Conservation (phyloP, 2,888 invertebrate genomes). For the Phragmatobia fuliginosa region DNA sequence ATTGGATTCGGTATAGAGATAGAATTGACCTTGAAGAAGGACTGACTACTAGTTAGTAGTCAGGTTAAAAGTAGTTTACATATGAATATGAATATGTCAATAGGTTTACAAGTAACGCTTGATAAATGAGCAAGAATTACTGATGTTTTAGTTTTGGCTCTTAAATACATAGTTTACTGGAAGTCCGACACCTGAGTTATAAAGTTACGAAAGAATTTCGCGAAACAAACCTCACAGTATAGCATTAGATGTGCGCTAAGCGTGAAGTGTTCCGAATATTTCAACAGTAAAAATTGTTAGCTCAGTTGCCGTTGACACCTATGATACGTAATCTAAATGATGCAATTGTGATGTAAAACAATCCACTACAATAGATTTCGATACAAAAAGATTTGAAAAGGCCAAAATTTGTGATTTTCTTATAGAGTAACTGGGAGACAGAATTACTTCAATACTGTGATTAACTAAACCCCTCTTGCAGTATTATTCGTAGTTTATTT, state of each 20-base stretch:
- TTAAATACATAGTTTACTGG: not conserved
- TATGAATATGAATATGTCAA: not conserved
- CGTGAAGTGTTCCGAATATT: constrained; percentile 18
- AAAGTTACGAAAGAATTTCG: constrained; percentile 16
- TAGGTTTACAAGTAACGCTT: not conserved
- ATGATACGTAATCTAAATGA: constrained; percentile 3
- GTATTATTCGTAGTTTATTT: no score
- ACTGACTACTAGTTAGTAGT: no score
- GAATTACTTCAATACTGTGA: no score
- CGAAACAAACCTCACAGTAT: not conserved
- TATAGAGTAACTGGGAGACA: not conserved
- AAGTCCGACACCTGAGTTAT: not conserved
- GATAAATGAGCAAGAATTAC: not conserved
- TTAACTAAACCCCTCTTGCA: no score
- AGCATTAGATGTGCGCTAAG: constrained; percentile 14
- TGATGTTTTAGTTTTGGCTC: not conserved
- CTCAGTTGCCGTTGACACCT: constrained; percentile 16
- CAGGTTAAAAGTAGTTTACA: no score
- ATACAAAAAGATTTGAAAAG: not conserved
- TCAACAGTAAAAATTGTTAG: constrained; percentile 15
- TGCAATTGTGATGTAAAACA: constrained; percentile 10
- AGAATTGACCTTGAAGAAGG: no score
- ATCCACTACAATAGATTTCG: not conserved
- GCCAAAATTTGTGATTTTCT: not conserved
- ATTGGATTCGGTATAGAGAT: no score